These are phyloP conservation scores for Neoaliturus tenellus DNA, from an alignment of 2,888 invertebrate species.

Conservation along the genomic window DNA sequence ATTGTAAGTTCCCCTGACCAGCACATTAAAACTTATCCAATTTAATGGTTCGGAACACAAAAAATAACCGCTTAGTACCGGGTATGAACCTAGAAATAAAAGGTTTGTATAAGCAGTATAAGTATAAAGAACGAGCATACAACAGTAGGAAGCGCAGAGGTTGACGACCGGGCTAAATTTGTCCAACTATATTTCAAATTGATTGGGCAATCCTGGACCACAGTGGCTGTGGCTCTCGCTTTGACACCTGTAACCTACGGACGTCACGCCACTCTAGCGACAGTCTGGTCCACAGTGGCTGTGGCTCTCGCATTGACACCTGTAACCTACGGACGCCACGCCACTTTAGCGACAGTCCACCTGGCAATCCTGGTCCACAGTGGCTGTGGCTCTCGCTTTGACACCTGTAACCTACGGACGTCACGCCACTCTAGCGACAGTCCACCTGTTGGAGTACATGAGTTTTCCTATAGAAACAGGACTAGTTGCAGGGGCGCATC, in stretches of 20 bases:
- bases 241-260: background rate
- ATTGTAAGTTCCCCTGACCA: too few species aligned
- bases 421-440: too few species aligned
- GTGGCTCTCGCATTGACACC: background rate
- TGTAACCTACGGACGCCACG: too few species aligned
- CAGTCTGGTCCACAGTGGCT: background rate
- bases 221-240: background rate
- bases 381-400: background rate
- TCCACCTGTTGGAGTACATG: too few species aligned
- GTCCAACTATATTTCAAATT: conserved; percentile 34
- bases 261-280: too few species aligned
- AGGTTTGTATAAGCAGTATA: background rate
- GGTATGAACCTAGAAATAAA: background rate
- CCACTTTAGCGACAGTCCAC: too few species aligned
- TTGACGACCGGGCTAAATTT: background rate
- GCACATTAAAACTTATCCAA: too few species aligned
- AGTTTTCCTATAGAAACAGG: too few species aligned
- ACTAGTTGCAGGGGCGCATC: too few species aligned
- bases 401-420: background rate
- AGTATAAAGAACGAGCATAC: background rate
- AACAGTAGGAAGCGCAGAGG: background rate
- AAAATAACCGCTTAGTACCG: background rate
- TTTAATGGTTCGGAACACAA: too few species aligned
- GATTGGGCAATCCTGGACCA: conserved; percentile 7
- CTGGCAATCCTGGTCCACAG: background rate